Conservation (phyloP, 2,113 vertebrate species). For the Rhegmatorhina hoffmannsi region DNA sequence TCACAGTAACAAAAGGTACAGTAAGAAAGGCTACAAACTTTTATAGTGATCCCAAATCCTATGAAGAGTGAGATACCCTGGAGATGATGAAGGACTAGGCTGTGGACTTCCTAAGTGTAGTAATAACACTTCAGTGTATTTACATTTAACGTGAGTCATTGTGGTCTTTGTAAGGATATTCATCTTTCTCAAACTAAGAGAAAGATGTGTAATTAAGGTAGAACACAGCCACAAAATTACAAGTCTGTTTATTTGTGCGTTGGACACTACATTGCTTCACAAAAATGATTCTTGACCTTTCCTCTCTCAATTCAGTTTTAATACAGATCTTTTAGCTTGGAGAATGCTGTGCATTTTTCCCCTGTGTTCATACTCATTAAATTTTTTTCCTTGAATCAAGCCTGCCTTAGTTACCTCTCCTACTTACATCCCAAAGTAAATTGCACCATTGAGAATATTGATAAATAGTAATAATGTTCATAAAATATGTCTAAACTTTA, state of each 20-base stretch:
- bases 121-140: neutral
- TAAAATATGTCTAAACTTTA: neutral
- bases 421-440: neutral
- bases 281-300: neutral
- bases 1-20: constrained; percentile 84
- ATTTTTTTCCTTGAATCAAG: neutral
- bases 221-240: neutral
- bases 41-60: neutral
- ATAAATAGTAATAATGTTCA: neutral
- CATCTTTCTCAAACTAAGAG: neutral
- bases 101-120: neutral
- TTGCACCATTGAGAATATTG: neutral
- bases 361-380: neutral
- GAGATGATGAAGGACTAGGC: neutral
- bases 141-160: neutral
- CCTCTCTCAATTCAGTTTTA: neutral
- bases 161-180: neutral
- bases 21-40: neutral
- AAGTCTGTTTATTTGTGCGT: neutral
- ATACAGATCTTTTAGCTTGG: neutral
- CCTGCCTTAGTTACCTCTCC: neutral
- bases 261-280: neutral
- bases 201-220: neutral
- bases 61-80: neutral
- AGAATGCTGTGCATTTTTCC: neutral